Evolutionary conservation across 2,797 vertebrate genomes (phyloP), one percentile per base, ranked within the genome.

Genomic region (Scyliorhinus canicula): DNA sequence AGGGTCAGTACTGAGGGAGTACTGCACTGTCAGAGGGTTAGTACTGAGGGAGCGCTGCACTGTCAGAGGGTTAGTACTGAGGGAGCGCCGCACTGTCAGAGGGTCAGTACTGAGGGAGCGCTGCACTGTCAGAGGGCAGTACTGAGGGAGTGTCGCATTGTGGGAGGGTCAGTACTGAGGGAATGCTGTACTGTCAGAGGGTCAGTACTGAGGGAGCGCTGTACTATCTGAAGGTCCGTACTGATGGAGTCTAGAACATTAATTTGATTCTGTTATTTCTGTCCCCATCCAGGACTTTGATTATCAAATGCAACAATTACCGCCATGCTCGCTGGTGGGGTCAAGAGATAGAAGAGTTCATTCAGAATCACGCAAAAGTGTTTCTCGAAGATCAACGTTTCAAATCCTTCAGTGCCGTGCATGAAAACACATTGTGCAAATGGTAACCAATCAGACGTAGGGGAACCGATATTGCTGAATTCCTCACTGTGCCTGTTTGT

Each of bases 241-340:
- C 8, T 91, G 57, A 44, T 7, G 2, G 14, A 26, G 0, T 1
- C 35, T 60, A 35, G n/a, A 44, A 31, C 19, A 31, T 28, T 14
- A 55, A 79, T 21, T 82, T 19, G 4, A 35, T 21, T 14, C 21
- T 60, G 19, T 60, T 95, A 31, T 19, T 6, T 8, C 1, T 63
- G 71, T 0, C 96, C 50, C 95, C 95, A 95, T 95, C 6, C 96
- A 99, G 99, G 97, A 98, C 98, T 0, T 96, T 99, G 96, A 98
- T 99, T 96, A 96, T 99, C 97, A 99, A 99, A 97, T 99, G 98
- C 96, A 98, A 96, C 97, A 99, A 98, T 97, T 99, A 98, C 96
- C 97, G 98, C 94, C 99, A 99, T 63, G 98, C 99, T 55, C 98
- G 98, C 69, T 99, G 98, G 99, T 99, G 98, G 99, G 98, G 98